Conservation (phyloP, 2,113 vertebrate species). For the Hippolais icterina region DNA sequence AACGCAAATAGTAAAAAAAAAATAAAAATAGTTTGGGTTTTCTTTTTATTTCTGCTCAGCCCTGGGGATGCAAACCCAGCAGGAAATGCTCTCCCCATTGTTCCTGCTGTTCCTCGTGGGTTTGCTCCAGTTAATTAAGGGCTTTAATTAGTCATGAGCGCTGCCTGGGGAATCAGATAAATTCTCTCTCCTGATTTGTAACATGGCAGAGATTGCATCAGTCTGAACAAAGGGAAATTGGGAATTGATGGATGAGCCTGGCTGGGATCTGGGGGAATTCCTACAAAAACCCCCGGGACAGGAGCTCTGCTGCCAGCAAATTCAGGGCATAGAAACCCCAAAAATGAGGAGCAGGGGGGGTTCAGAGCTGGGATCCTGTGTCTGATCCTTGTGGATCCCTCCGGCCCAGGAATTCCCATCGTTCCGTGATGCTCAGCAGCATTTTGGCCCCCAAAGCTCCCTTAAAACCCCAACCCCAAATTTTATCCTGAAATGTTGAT, state of each 20-base stretch:
- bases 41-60: not conserved
- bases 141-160: constrained; percentile 15
- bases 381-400: not conserved
- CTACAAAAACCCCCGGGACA: accelerated
- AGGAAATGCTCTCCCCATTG: not conserved
- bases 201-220: not conserved
- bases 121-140: constrained; percentile 5
- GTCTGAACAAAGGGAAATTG: not conserved
- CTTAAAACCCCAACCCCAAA: accelerated
- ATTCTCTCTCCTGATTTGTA: not conserved
- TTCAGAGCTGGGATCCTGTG: not conserved
- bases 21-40: too few species aligned
- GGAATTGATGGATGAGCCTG: not conserved
- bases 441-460: not conserved
- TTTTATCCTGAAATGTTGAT: not conserved
- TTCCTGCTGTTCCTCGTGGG: not conserved
- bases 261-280: not conserved
- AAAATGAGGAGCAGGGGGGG: not conserved
- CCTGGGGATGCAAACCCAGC: not conserved
- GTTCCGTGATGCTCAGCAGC: accelerated
- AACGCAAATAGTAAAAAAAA: not conserved
- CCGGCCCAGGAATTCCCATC: not conserved
- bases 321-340: accelerated
- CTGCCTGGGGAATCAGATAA: not conserved
- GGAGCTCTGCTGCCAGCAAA: not conserved